A percentile compares a stretch with the other conserved stretches of the same genome.
Evolutionary conservation across 2,113 vertebrate species (phyloP).

Genomic region (Synodontis membranacea): DNA sequence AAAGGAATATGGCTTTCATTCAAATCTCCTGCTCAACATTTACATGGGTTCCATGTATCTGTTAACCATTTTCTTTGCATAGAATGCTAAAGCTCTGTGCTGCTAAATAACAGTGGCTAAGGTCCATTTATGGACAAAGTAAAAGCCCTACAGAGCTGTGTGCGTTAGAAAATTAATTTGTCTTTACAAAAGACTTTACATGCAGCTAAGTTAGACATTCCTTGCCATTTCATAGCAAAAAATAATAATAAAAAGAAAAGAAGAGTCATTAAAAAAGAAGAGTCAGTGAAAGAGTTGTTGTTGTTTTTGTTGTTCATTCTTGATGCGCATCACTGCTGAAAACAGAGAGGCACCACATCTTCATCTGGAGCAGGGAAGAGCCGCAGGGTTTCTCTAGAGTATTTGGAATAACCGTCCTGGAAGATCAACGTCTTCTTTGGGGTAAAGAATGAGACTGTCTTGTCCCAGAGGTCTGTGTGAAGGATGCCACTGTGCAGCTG

Average conservation of each 20-base stretch:
- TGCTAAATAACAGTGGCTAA: conserved; percentile 47
- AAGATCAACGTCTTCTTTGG: conserved; percentile 67
- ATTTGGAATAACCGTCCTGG: conserved; percentile 67
- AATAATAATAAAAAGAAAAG: neutral
- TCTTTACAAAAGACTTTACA: conserved; percentile 58
- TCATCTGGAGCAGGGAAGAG: conserved; percentile 65
- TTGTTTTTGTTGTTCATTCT: neutral
- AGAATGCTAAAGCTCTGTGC: conserved; percentile 30
- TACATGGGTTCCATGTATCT: conserved; percentile 33
- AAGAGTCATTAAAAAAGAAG: neutral
- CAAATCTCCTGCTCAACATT: conserved; percentile 41
- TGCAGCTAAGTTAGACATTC: neutral
- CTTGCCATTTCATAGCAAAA: conserved; percentile 37
- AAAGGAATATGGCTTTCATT: conserved; percentile 66
- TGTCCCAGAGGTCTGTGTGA: conserved; percentile 70
- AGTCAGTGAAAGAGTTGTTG: neutral
- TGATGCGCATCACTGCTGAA: conserved; percentile 40
- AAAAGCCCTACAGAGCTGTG: conserved; percentile 37
- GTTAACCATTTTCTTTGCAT: conserved; percentile 35
- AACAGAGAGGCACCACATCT: conserved; percentile 65
- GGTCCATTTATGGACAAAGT: conserved; percentile 38
- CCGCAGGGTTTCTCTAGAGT: conserved; percentile 70
- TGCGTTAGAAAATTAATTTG: conserved; percentile 20
- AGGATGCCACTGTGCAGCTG: conserved; percentile 60
- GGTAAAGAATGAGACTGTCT: conserved; percentile 69